Base-by-base conservation (phyloP, 2,888 invertebrate genomes). In the Dichetophora obliterata region DNA sequence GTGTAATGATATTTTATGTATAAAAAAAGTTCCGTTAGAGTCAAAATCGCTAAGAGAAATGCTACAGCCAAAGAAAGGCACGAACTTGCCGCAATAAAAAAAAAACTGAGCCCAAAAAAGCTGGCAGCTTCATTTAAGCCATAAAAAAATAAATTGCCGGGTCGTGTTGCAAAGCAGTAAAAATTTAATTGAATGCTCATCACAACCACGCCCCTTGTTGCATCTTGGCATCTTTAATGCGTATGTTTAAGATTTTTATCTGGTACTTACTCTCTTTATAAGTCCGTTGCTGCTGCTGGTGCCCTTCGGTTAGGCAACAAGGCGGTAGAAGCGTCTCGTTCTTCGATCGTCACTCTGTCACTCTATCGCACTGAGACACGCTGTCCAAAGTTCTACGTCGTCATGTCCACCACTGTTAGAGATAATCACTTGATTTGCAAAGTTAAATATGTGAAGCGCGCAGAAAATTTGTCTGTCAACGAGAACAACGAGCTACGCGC, bases 391-490 rank as follows among this genome's bases (percentile, higher is more conserved):
- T 70, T 52, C 52, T 50, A 5, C 65, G 37, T 8, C 14, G 54
- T 68, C 59, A 59, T 59, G 59, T 73, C 61, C 37, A 31, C 8
- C 37, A 43, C 43, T 61, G 22, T 73, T 52, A 50, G n/a, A 61
- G 61, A 73, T 61, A 61, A 61, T 61, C 48, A 19, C 63, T 61
- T 61, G 24, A 31, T 48, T 43, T 73, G 72, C 43, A 57, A 43
- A 50, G 61, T 73, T 73, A 27, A 31, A 24, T 61, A 48, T 63
- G 71, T 73, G 59, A 48, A 61, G 63, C 31, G 72, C 50, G 61
- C 48, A 63, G 61, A 73, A 31, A 73, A 73, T 73, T 73, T 63
- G 72, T 59, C 61, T 34, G 54, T 19, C n/a, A 27, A 54, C 70
- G 31, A 31, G 24, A 37, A 54, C 57, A 57, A 70, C 54, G 57